Percentiles rank a stretch among this genome's conserved stretches.
phyloP scores from a whole-genome alignment of 2,113 vertebrate genomes.

The Toxotes jaculatrix region DNA sequence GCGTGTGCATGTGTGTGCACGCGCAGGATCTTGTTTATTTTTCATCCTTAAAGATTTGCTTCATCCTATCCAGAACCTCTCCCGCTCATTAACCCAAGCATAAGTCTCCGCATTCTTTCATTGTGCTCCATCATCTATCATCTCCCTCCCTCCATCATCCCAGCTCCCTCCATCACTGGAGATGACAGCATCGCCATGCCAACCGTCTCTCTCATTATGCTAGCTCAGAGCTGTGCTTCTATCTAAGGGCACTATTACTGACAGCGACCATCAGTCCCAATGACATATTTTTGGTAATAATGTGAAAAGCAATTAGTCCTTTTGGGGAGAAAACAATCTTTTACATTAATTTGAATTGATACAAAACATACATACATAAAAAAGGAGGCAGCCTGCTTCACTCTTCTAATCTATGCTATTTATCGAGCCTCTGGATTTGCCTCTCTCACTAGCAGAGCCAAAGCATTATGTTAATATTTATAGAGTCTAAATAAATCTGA shows the following conservation, averaged over 20 bases:
- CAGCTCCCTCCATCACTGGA: slow-evolving; percentile 7
- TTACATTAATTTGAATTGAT: not conserved
- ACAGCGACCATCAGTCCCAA: slow-evolving; percentile 16
- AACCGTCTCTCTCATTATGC: slow-evolving; percentile 29
- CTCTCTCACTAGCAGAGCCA: not conserved
- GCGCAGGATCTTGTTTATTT: not conserved
- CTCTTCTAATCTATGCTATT: not conserved
- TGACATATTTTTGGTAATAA: slow-evolving; percentile 33
- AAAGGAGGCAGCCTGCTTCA: not conserved
- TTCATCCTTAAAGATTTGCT: slow-evolving; percentile 9
- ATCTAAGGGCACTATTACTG: slow-evolving; percentile 12
- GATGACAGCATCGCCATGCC: slow-evolving; percentile 28
- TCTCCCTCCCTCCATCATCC: slow-evolving; percentile 20
- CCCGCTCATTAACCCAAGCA: slow-evolving; percentile 33
- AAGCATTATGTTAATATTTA: slow-evolving; percentile 8
- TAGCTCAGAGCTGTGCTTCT: slow-evolving; percentile 7
- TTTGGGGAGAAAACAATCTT: not conserved
- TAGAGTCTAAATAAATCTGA: not conserved
- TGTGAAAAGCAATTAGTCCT: slow-evolving; percentile 14
- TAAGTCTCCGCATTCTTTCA: slow-evolving; percentile 16
- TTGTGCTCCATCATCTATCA: slow-evolving; percentile 24
- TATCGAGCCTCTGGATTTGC: not conserved
- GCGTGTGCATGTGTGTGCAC: not conserved
- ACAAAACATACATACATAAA: not conserved
- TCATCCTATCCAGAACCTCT: slow-evolving; percentile 11